phyloP scores from a whole-genome alignment of 2,888 invertebrate genomes.

The Ornithoptera priamus region DNA sequence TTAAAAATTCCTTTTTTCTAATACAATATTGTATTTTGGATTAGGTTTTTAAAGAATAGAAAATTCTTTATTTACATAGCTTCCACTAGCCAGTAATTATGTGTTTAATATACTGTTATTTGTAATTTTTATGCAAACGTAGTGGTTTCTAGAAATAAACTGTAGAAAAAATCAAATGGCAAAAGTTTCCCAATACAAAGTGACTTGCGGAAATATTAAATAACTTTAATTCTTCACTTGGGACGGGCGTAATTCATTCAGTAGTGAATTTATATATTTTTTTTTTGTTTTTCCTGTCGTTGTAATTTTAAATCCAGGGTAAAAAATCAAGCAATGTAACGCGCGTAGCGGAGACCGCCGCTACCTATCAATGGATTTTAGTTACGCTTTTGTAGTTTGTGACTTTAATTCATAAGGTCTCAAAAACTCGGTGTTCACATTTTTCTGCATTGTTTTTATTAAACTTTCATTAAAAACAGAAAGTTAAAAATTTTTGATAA shows the following conservation, averaged over 20 bases:
- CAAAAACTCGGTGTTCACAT: constrained; percentile 5
- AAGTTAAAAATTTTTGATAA: neutral
- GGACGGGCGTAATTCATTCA: constrained; percentile 9
- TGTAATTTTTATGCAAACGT: neutral
- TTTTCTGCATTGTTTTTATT: constrained; percentile 1
- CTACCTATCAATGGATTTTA: constrained; percentile 19
- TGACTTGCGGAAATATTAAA: constrained; percentile 17
- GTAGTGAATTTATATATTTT: constrained; percentile 1
- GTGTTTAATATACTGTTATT: neutral
- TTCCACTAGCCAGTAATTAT: neutral
- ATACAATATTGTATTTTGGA: too few species aligned
- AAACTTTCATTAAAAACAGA: neutral
- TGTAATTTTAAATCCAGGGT: constrained; percentile 12
- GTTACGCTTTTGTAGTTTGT: constrained; percentile 19
- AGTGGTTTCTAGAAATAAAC: neutral
- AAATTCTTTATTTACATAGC: too few species aligned
- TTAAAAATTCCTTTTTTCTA: too few species aligned
- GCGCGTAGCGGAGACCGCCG: constrained; percentile 12
- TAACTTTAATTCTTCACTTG: constrained; percentile 8
- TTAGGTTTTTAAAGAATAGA: too few species aligned
- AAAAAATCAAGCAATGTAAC: constrained; percentile 18
- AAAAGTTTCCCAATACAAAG: constrained; percentile 2
- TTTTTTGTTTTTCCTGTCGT: constrained; percentile 5
- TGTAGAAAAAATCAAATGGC: constrained; percentile 16
- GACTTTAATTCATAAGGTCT: constrained; percentile 7